A percentile compares a stretch with the other conserved stretches of the same genome.
Conservation (phyloP, 2,113 vertebrate genomes). For the Orientallactaga bullata region DNA sequence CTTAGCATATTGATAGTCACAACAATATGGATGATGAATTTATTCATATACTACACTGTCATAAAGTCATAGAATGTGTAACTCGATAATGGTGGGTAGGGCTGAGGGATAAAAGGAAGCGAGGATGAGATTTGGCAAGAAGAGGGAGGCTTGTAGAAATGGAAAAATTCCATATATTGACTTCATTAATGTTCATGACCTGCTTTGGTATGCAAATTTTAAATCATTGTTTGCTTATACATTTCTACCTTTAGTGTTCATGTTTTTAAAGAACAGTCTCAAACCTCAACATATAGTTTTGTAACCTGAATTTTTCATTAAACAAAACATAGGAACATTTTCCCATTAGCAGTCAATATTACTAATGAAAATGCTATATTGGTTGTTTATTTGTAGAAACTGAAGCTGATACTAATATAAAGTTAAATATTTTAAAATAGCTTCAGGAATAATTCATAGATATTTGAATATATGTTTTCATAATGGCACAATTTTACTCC, state of each 20-base stretch:
- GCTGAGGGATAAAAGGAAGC: background rate
- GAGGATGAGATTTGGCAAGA: too few species aligned
- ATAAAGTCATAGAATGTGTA: background rate
- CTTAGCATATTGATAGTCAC: background rate
- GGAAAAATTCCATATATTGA: background rate
- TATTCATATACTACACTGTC: too few species aligned
- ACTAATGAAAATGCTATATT: slow-evolving; percentile 74
- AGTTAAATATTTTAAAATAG: slow-evolving; percentile 72
- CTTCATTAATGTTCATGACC: background rate
- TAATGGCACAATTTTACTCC: background rate
- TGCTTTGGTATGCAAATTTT: background rate
- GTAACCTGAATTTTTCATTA: slow-evolving; percentile 61
- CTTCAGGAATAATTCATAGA: slow-evolving; percentile 55
- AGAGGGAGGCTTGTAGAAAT: too few species aligned
- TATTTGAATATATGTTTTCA: slow-evolving; percentile 47
- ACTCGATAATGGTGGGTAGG: background rate
- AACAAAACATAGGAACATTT: slow-evolving; percentile 41
- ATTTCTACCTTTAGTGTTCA: background rate
- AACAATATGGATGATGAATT: background rate
- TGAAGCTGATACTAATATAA: background rate
- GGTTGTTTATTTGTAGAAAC: slow-evolving; percentile 55
- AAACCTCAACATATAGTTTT: slow-evolving; percentile 55
- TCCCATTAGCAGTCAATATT: slow-evolving; percentile 69
- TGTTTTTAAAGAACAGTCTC: background rate
- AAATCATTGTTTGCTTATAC: background rate